These are phyloP conservation scores for Watsonalla binaria DNA, from an alignment of 2,888 invertebrate species.

Conservation along the genomic window DNA sequence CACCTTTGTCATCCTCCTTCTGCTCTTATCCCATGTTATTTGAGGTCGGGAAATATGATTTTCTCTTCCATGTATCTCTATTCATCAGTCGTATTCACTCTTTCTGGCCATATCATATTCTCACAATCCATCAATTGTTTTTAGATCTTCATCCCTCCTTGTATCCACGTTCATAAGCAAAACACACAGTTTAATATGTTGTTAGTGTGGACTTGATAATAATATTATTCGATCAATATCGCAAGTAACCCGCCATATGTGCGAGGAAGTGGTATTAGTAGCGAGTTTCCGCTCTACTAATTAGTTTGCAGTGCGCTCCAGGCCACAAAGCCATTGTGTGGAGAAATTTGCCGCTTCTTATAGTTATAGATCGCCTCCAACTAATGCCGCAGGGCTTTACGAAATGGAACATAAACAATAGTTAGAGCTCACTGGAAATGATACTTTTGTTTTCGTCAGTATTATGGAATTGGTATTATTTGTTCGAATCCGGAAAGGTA, in stretches of 20 bases:
- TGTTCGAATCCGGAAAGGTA: background rate
- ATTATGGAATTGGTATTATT: background rate
- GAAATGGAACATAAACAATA: background rate
- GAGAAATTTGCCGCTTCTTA: background rate
- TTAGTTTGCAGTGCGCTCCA: conserved; percentile 2
- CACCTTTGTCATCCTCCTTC: too few relatives aligned
- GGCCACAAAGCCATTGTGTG: background rate
- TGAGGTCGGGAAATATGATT: too few relatives aligned
- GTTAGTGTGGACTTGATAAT: too few relatives aligned
- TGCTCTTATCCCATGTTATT: too few relatives aligned
- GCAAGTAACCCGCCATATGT: background rate
- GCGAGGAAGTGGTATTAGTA: background rate
- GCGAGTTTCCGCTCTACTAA: background rate
- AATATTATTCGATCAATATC: too few relatives aligned
- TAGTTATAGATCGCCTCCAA: background rate
- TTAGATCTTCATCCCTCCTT: too few relatives aligned
- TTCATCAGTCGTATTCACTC: too few relatives aligned
- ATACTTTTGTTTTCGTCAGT: background rate
- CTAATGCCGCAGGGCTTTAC: background rate
- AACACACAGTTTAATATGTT: too few relatives aligned
- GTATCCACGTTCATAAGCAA: too few relatives aligned
- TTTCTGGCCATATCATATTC: too few relatives aligned
- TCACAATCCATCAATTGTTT: too few relatives aligned
- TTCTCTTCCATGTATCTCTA: too few relatives aligned
- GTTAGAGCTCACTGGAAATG: background rate